Percentiles rank a stretch among this genome's conserved stretches.
These are phyloP conservation scores for Ochotona curzoniae DNA, from an alignment of 2,113 vertebrate genomes.

Conservation along the genomic window DNA sequence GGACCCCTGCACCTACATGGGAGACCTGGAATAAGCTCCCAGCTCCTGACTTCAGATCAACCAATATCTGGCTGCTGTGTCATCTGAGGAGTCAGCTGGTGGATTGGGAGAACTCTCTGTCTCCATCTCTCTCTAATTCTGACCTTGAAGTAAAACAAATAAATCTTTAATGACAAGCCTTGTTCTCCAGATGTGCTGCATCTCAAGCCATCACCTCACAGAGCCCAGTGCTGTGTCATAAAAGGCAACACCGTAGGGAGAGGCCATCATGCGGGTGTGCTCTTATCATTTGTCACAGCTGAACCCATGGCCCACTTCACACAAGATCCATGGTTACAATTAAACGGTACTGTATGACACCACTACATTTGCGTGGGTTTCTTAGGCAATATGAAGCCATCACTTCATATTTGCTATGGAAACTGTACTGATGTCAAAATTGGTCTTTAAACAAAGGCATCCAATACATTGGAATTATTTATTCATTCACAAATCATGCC, in stretches of 20 bases:
- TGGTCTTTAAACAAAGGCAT: slow-evolving; percentile 21
- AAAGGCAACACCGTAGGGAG: neutral
- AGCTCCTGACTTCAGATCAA: too few species aligned
- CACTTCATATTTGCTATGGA: neutral
- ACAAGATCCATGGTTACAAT: neutral
- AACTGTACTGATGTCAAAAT: neutral
- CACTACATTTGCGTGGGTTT: neutral
- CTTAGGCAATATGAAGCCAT: neutral
- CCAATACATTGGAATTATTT: neutral
- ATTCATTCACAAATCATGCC: neutral
- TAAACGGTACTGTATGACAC: neutral
- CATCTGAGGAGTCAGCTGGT: too few species aligned
- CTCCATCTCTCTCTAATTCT: too few species aligned
- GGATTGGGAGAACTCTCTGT: too few species aligned
- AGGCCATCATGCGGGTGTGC: neutral
- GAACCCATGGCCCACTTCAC: neutral
- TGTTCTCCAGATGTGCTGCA: too few species aligned
- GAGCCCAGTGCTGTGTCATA: rapidly evolving
- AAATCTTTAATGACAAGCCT: too few species aligned
- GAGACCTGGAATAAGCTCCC: too few species aligned
- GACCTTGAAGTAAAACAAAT: too few species aligned
- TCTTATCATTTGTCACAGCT: neutral
- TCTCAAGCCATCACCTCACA: neutral
- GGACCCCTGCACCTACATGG: too few species aligned
- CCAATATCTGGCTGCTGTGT: too few species aligned